Evolutionary conservation across 2,113 vertebrate species (phyloP).

Genomic region (Prunella himalayana): DNA sequence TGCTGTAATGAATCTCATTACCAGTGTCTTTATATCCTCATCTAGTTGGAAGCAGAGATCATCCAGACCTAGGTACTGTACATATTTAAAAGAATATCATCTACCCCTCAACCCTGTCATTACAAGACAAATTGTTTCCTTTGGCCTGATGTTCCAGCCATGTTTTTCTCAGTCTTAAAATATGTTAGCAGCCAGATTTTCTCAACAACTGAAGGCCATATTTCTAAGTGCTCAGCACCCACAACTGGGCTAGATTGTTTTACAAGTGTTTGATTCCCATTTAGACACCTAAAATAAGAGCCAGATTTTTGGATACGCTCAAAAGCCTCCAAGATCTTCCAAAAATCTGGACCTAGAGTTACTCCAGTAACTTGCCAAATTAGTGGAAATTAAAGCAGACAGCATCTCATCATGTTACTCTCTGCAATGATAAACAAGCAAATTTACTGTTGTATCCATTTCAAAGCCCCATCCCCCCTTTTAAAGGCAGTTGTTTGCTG

Average conservation of each 20-base stretch:
- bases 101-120: constrained; percentile 25
- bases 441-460: neutral
- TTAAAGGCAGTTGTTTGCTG: neutral
- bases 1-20: constrained; percentile 70
- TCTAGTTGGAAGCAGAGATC: constrained; percentile 63
- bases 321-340: constrained; percentile 20
- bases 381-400: constrained; percentile 34
- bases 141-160: constrained; percentile 26
- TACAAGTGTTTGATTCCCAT: constrained; percentile 8
- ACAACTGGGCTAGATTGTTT: constrained; percentile 37
- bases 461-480: neutral
- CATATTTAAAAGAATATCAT: constrained; percentile 31
- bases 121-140: constrained; percentile 46
- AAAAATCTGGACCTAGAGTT: constrained; percentile 28
- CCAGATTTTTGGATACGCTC: constrained; percentile 1
- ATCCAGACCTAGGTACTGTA: constrained; percentile 45
- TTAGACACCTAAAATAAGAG: constrained; percentile 30
- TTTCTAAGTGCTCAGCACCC: constrained; percentile 24
- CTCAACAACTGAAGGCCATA: neutral
- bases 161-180: constrained; percentile 14
- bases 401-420: neutral
- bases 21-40: constrained; percentile 60
- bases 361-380: constrained; percentile 20
- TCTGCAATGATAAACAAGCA: neutral
- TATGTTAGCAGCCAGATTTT: constrained; percentile 5